Evolutionary conservation across 2,113 vertebrate genomes (phyloP).

Genomic region (Cairina moschata): DNA sequence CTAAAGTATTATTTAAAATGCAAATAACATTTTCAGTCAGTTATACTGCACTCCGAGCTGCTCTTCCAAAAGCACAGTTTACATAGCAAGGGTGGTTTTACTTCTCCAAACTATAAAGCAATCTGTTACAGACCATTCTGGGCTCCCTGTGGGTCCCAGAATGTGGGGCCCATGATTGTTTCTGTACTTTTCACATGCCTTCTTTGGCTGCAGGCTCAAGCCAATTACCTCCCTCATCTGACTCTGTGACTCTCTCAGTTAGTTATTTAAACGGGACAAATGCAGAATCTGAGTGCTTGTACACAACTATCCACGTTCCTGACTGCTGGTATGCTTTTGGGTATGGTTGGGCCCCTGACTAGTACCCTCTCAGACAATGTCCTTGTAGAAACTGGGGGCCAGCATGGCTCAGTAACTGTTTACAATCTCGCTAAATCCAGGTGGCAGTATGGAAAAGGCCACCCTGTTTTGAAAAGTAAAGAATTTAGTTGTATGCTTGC

Average conservation of each 20-base stretch:
- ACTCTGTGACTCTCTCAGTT: neutral
- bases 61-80: neutral
- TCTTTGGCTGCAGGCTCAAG: neutral
- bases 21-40: neutral
- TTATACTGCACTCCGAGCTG: neutral
- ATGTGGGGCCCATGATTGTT: neutral
- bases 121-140: neutral
- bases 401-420: neutral
- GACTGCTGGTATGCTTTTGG: neutral
- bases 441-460: neutral
- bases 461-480: neutral
- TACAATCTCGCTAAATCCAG: neutral
- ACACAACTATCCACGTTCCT: neutral
- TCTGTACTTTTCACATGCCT: neutral
- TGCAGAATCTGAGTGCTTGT: neutral
- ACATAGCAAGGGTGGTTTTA: neutral
- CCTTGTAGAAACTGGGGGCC: neutral
- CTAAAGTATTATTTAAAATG: neutral
- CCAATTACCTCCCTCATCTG: neutral
- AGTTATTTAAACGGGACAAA: neutral
- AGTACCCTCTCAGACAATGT: neutral
- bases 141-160: neutral
- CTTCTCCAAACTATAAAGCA: neutral
- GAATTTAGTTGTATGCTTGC: neutral
- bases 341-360: neutral